phyloP scores from a whole-genome alignment of 1,140 invertebrate genomes.

The Lineus longissimus region DNA sequence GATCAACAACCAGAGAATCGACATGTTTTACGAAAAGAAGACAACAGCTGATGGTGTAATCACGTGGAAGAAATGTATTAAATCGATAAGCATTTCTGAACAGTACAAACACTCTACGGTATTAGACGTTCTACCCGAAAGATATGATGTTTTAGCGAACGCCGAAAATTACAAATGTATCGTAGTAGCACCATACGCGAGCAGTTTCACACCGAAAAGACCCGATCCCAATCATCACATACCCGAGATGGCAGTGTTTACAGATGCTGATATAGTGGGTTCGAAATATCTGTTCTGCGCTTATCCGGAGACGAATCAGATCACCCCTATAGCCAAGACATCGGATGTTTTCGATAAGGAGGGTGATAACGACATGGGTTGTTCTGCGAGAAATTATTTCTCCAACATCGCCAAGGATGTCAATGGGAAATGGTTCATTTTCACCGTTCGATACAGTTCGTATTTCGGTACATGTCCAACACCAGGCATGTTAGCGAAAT shows the following conservation, averaged over 20 bases:
- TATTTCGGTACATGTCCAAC: neutral
- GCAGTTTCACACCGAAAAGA: neutral
- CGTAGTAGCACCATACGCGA: neutral
- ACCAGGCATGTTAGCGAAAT: neutral
- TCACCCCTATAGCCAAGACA: neutral
- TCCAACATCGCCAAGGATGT: neutral
- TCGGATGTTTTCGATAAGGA: slow-evolving; percentile 1
- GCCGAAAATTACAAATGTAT: neutral
- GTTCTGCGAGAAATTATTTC: slow-evolving; percentile 6
- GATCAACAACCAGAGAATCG: neutral
- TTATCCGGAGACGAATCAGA: slow-evolving; percentile 1
- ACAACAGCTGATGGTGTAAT: neutral
- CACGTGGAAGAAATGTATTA: neutral
- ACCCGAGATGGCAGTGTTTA: neutral
- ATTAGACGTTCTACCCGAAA: slow-evolving; percentile 1
- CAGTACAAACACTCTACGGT: neutral
- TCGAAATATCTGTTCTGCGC: slow-evolving; percentile 5
- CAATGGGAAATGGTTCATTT: neutral
- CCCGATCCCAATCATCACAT: neutral
- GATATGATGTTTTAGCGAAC: slow-evolving; percentile 6
- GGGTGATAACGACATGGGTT: neutral
- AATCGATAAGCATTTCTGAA: neutral
- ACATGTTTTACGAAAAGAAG: neutral
- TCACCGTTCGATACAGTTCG: neutral
- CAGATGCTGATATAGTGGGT: neutral